Evolutionary conservation across 1,140 invertebrate genomes (phyloP).

Genomic region (Coptotermes formosanus): DNA sequence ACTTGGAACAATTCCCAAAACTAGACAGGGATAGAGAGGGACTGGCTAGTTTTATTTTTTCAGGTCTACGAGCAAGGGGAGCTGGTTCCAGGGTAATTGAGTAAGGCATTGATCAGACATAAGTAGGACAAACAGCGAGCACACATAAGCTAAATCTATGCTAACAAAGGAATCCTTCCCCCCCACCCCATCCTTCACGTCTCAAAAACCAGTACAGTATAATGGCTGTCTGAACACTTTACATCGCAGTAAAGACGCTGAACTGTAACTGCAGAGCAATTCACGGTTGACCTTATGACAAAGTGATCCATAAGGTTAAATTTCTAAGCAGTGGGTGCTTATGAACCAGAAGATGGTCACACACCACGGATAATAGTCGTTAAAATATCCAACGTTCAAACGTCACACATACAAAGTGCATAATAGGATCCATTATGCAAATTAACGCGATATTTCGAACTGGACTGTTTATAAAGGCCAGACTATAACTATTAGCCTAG

Average conservation of each 20-base stretch:
- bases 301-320: not conserved
- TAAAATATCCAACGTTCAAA: too few species aligned
- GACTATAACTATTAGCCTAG: too few species aligned
- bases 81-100: not conserved
- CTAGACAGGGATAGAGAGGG: not conserved
- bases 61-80: not conserved
- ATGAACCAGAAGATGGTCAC: too few species aligned
- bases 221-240: not conserved
- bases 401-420: too few species aligned
- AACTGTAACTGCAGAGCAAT: not conserved
- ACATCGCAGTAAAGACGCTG: not conserved
- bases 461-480: too few species aligned
- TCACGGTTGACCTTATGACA: not conserved
- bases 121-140: slow-evolving; percentile 13
- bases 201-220: slow-evolving; percentile 1
- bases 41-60: not conserved
- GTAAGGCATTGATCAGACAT: slow-evolving; percentile 15
- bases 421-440: too few species aligned
- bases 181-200: not conserved
- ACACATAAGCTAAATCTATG: slow-evolving; percentile 9
- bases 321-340: too few species aligned
- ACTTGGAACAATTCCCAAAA: slow-evolving; percentile 11
- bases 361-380: too few species aligned
- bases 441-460: too few species aligned
- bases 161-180: not conserved